These are phyloP conservation scores for Neodontobutis hainanensis DNA, from an alignment of 2,113 vertebrate species.

Conservation along the genomic window DNA sequence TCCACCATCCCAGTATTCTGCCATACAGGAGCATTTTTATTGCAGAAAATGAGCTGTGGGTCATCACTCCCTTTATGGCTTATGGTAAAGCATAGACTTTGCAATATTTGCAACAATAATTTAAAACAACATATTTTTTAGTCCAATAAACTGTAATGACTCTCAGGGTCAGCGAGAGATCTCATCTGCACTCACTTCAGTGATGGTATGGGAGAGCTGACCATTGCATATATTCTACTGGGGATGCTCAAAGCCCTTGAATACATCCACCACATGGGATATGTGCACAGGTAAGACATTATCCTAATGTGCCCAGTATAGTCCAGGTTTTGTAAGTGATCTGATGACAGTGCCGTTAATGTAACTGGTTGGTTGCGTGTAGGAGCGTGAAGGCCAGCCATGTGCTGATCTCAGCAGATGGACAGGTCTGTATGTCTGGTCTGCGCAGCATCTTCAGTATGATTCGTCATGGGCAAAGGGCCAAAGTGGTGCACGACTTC, in stretches of 20 bases:
- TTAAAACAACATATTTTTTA: background rate
- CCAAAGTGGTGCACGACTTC: conserved; percentile 93
- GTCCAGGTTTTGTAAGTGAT: background rate
- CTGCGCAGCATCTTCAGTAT: conserved; percentile 94
- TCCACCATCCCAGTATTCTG: conserved; percentile 92
- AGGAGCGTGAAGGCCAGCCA: conserved; percentile 99
- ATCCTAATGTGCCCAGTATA: background rate
- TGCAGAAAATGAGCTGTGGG: conserved; percentile 95
- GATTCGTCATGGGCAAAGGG: conserved; percentile 92
- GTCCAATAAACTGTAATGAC: background rate
- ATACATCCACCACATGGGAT: conserved; percentile 99
- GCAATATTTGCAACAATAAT: background rate
- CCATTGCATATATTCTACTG: conserved; percentile 93
- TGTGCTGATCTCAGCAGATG: conserved; percentile 91
- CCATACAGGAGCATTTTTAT: conserved; percentile 96
- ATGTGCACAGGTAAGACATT: conserved; percentile 90
- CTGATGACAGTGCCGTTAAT: background rate
- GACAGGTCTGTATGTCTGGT: conserved; percentile 94
- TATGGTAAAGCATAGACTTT: conserved; percentile 83
- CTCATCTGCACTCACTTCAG: conserved; percentile 92
- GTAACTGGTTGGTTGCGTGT: background rate
- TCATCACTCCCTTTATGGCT: conserved; percentile 96
- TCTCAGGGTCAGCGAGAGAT: conserved; percentile 93
- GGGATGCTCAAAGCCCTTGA: conserved; percentile 92
- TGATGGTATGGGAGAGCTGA: conserved; percentile 93